Evolutionary conservation across 2,888 invertebrate species (phyloP), one percentile per base, ranked within the genome.

Genomic region (Odontomyia ornata): DNA sequence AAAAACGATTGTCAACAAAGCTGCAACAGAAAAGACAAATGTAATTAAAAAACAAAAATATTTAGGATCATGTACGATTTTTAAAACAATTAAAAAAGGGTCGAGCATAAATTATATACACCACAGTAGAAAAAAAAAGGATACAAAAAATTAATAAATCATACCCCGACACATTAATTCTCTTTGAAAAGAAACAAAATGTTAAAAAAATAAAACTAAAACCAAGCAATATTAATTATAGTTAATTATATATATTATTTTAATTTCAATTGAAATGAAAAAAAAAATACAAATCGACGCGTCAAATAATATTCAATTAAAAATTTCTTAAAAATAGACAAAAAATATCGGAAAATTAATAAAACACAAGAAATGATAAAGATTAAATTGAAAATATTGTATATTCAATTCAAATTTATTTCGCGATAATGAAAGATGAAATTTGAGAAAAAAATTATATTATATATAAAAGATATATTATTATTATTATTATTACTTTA

Each of bases 171-270:
- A 36, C 36, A 9, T 36, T 36, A 3, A 5, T 9, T 3, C 36
- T 36, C 36, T 36, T 36, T 36, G 36, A 36, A 36, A 36, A 36
- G 46, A 56, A 27, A 64, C 23, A 46, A 75, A 62, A 64, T 25
- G 25, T 9, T 64, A 62, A 27, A 60, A 2, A 36, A 47, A 9
- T 36, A 75, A 64, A 62, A 64, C 21, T 60, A 75, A 52, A 75
- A 57, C 73, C 64, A 75, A 75, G 62, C 64, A 75, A 75, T 62
- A 75, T 62, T 75, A 75, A 75, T 62, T 75, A 75, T 64, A 75
- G 75, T 75, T 73, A 73, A 73, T 73, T 73, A 75, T 73, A n/a
- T n/a, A 73, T 73, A 25, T 60, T 64, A 56, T 60, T 75, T 57
- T 75, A 25, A 75, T n/a, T 64, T 46, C n/a, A 27, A 75, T 1